A percentile compares a stretch with the other conserved stretches of the same genome.
Conservation (phyloP, 2,888 invertebrate species). For the Phengaris arion region DNA sequence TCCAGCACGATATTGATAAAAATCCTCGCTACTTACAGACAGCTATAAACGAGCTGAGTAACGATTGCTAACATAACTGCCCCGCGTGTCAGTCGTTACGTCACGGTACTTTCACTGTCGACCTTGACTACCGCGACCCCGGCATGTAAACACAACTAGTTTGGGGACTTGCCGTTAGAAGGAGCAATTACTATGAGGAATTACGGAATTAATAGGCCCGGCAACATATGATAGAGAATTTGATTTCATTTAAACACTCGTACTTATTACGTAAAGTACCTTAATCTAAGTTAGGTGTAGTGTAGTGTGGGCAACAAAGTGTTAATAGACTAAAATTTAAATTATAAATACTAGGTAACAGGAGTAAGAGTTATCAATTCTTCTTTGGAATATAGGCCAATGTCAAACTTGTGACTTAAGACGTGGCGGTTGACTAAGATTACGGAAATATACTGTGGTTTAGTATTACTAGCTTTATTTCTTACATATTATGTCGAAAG, state of each 20-base stretch:
- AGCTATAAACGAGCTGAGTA: not conserved
- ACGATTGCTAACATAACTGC: not conserved
- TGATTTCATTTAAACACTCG: not conserved
- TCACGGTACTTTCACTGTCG: slow-evolving; percentile 36
- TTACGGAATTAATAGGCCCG: not conserved
- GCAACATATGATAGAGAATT: not conserved
- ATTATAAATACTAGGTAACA: not conserved
- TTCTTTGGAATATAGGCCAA: not conserved
- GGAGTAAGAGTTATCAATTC: not conserved
- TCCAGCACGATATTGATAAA: not conserved
- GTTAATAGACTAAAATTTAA: too few relatives aligned
- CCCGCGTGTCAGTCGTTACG: not conserved
- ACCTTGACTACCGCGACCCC: slow-evolving; percentile 39
- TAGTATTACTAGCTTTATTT: not conserved
- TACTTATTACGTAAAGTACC: too few relatives aligned
- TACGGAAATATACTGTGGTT: not conserved
- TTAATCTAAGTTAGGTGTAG: too few relatives aligned
- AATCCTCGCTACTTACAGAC: not conserved
- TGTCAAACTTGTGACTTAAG: not conserved
- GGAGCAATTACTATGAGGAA: not conserved
- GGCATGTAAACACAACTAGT: slow-evolving; percentile 11
- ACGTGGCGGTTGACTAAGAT: not conserved
- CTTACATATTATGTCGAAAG: too few relatives aligned
- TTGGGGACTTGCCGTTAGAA: not conserved
- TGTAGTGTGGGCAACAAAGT: too few relatives aligned